Base-by-base conservation (phyloP, 1,140 invertebrate species). In the Drosophila parvula region DNA sequence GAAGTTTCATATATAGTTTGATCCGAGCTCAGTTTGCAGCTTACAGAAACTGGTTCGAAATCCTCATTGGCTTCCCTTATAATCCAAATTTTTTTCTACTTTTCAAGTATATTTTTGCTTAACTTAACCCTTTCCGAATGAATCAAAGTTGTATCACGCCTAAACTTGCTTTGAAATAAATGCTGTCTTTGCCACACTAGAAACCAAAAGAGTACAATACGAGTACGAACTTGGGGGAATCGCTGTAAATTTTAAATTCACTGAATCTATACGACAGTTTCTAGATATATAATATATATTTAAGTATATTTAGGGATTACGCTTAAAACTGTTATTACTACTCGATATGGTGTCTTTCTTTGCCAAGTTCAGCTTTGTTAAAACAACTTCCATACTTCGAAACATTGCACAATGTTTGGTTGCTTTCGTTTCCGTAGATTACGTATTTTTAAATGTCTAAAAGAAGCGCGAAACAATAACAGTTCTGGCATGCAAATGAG, bases 341-440 rank as follows among this genome's bases (percentile, higher is more conserved):
- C 55, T 60, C 63, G 81, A 84, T 84, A 84, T 84, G 81, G 73
- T 84, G 81, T 74, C 59, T 60, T 84, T 48, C 81, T 80, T 79
- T 59, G 61, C 74, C 47, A 28, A 11, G 30, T 55, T 71, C 50
- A 71, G 50, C 55, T 67, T 45, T 65, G 53, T 67, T 75, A 69
- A 70, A 81, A 62, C 68, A 58, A 67, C 38, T 45, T 53, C 44
- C 70, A 80, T 77, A 48, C 22, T 22, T 3, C 22, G 55, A 44
- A 57, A 47, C 58, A 67, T 56, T 65, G 22, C 14, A 40, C 43
- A 32, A 51, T 48, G n/a, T 44, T 55, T 57, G 28, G 30, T 8
- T 57, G 28, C 22, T 8, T 11, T 30, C 53, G 18, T 28, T 43
- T 43, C 40, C 63, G 47, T 45, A 55, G 51, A 59, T 83, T 84